Evolutionary conservation across 2,888 invertebrate species (phyloP), one percentile per base, ranked within the genome.

Genomic region (Tetrapedia diversipes): DNA sequence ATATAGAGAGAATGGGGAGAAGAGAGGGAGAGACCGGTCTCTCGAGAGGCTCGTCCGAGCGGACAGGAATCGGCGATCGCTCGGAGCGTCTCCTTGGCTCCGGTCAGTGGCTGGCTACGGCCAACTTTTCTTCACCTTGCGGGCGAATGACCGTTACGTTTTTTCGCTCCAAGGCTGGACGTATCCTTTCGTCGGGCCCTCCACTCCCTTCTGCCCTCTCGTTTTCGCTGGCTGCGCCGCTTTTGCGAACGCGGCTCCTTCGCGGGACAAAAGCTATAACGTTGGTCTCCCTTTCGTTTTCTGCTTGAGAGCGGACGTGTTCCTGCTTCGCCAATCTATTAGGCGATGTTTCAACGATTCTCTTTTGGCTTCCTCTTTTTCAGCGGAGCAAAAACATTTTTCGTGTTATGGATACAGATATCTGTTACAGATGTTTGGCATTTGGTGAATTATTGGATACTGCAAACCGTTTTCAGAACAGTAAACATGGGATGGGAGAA

Each of bases 81-180:
- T 88, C 86, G 85, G 68, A 86, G 89, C 87, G 87, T 88, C 89
- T 90, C 89, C 87, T 87, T 86, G 88, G 85, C 88, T 89, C 87
- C 89, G 90, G 89, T 90, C 90, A 90, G 86, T 89, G 90, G 79
- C 85, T 85, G 84, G 80, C 84, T 84, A 83, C 87, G 85, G 88
- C 89, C 83, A 91, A 91, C 90, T 90, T 91, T 90, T 90, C 91
- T 90, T 90, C 89, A 88, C 89, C 90, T 90, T 86, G 87, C 89
- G 86, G 89, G 90, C 90, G 88, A 90, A 90, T 87, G 90, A 90
- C 90, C 90, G 90, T 90, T 89, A 90, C 87, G 88, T 90, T 89
- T 90, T 90, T 90, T 90, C 88, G 86, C 85, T 88, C 79, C 89
- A 89, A 89, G 89, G 89, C 85, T 89, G 87, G 83, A 79, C 73